phyloP scores from a whole-genome alignment of 2,113 vertebrate genomes.

The Alexandromys fortis region DNA sequence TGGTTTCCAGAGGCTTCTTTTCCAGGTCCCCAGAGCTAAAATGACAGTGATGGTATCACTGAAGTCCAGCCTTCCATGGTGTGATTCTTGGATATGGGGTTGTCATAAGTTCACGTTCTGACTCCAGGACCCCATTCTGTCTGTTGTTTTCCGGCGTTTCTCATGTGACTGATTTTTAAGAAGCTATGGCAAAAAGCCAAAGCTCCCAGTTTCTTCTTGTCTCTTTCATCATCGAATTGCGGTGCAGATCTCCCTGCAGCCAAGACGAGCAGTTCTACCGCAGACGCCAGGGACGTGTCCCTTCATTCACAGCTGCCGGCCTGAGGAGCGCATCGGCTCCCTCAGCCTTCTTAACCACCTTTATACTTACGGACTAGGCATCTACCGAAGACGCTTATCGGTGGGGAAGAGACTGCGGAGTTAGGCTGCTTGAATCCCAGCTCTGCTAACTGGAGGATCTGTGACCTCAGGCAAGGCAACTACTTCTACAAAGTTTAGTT shows the following conservation, averaged over 20 bases:
- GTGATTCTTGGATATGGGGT: background rate
- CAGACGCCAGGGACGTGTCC: background rate
- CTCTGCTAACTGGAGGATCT: background rate
- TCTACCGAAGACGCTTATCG: background rate
- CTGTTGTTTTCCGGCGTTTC: background rate
- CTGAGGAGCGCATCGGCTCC: background rate
- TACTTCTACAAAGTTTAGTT: background rate
- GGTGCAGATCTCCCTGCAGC: too few species aligned
- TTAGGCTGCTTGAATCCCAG: background rate
- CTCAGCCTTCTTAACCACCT: background rate
- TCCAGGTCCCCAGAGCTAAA: background rate
- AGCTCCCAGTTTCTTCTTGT: background rate
- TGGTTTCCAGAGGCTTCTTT: background rate
- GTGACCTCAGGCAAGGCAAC: background rate
- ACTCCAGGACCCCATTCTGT: background rate
- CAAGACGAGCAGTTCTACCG: background rate
- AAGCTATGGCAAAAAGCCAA: background rate
- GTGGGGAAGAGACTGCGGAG: background rate
- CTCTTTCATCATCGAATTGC: background rate
- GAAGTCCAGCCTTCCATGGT: background rate
- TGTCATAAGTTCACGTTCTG: background rate
- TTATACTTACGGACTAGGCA: background rate
- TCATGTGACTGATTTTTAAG: background rate
- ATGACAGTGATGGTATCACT: background rate
- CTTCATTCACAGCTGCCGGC: background rate